Percentiles rank a stretch among this genome's conserved stretches.
These are phyloP conservation scores for Torymus tubicola DNA, from an alignment of 2,888 invertebrate species.

Conservation along the genomic window DNA sequence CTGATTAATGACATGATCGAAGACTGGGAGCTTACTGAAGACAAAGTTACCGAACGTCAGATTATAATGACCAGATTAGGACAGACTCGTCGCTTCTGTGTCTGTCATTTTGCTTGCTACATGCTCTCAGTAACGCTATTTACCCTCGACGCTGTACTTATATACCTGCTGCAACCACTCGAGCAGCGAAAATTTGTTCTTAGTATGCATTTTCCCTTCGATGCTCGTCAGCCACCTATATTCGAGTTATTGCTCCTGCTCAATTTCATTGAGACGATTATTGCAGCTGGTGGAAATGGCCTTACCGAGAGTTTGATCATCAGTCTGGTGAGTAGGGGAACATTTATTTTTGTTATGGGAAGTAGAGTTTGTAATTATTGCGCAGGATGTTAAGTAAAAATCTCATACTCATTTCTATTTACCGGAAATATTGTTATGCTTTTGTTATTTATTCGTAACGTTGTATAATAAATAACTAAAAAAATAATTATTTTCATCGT, in stretches of 20 bases:
- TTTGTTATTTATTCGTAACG: no score
- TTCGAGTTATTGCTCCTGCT: not conserved
- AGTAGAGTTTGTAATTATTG: no score
- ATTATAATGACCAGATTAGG: not conserved
- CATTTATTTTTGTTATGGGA: not conserved
- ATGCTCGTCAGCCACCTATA: not conserved
- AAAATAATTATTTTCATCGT: no score
- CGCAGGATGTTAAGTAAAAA: no score
- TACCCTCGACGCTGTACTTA: not conserved
- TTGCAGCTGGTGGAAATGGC: slow-evolving; percentile 11
- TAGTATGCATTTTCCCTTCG: slow-evolving; percentile 5
- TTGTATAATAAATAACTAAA: no score
- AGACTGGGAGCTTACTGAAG: not conserved
- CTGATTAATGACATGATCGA: not conserved
- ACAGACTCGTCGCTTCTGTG: not conserved
- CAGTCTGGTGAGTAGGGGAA: not conserved
- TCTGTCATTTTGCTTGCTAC: not conserved
- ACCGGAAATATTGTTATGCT: no score
- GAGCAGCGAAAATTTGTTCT: slow-evolving; percentile 1
- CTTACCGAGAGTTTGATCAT: slow-evolving; percentile 13
- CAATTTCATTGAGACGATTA: slow-evolving; percentile 1
- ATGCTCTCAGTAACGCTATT: slow-evolving; percentile 9
- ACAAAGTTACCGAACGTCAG: not conserved
- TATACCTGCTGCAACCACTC: not conserved
- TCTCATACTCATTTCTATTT: no score